Evolutionary conservation across 1,140 invertebrate genomes (phyloP).

Genomic region (Lutraria rhynchaena): DNA sequence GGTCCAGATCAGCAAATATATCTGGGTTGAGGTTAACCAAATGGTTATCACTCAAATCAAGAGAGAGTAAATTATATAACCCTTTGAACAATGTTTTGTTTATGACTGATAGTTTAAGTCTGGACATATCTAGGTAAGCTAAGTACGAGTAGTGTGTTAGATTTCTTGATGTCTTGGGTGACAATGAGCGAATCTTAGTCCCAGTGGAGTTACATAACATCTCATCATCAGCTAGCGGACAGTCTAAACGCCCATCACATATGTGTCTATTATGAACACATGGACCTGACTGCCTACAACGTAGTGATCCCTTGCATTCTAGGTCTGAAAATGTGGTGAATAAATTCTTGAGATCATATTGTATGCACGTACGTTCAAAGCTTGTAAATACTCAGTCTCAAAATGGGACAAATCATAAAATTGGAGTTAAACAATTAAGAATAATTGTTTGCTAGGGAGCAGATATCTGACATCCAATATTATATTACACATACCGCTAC

Average conservation of each 20-base stretch:
- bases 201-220: not conserved
- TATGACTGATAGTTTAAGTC: not conserved
- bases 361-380: too few species aligned
- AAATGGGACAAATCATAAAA: too few species aligned
- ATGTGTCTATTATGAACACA: not conserved
- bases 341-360: too few species aligned
- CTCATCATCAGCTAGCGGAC: not conserved
- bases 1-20: conserved; percentile 6
- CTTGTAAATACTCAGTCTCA: too few species aligned
- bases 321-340: not conserved
- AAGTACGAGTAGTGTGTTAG: not conserved
- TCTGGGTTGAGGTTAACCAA: not conserved
- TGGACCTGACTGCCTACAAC: not conserved
- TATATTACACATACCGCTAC: not conserved
- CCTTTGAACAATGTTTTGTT: not conserved
- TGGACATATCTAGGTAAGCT: not conserved
- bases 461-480: too few species aligned
- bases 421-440: too few species aligned
- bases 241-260: not conserved
- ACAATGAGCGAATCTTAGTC: not conserved
- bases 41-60: conserved; percentile 16
- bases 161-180: not conserved
- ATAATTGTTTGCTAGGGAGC: too few species aligned
- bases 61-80: not conserved
- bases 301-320: not conserved